Evolutionary conservation across 30 jellyfish, hydroid and myxozoan genomes (phyloP), one percentile per base, ranked within the genome.

Genomic region (Pseudorhiza aurosa): DNA sequence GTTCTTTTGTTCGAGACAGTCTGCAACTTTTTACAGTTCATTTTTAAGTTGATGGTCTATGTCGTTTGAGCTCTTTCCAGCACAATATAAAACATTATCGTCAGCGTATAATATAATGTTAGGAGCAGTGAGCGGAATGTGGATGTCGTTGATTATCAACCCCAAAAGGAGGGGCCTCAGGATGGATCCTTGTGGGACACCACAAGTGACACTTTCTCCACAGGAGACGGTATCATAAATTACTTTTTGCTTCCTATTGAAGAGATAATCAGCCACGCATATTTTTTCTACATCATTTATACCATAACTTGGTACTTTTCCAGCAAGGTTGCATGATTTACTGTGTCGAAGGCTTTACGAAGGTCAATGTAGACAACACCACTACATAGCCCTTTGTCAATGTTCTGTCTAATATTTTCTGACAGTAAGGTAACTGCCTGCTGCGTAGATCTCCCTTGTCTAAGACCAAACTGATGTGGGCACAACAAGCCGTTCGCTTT

Each of bases 341-440:
- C 75, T 39, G 75, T 64, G 84, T 63, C 76, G 76, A 60, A 80
- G 46, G 83, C 76, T 31, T 80, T 80, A 35, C 91, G 62, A 42
- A 70, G 82, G 58, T 63, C 89, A 32, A 83, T 72, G 31, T 65
- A 71, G 70, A 83, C 72, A 62, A 77, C 90, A 70, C 95, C 89
- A 59, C 68, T 83, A 58, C 53, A 57, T 26, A 43, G 75, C 25
- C 87, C 87, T 82, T 83, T 83, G 50, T 58, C 95, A 62, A 83
- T 83, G 89, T 44, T 83, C 68, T 83, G 82, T 55, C 94, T 32
- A 57, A 68, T 33, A 39, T 82, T 36, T 26, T 69, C 81, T 21
- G 94, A 35, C 24, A 68, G 33, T 43, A 45, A 28, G 71, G 94
- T 69, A 50, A 82, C 94, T 24, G 89, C 94, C 50, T 82, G 75